Evolutionary conservation across 2,113 vertebrate genomes (phyloP), one percentile per base, ranked within the genome.

Genomic region (Burhinus bistriatus): DNA sequence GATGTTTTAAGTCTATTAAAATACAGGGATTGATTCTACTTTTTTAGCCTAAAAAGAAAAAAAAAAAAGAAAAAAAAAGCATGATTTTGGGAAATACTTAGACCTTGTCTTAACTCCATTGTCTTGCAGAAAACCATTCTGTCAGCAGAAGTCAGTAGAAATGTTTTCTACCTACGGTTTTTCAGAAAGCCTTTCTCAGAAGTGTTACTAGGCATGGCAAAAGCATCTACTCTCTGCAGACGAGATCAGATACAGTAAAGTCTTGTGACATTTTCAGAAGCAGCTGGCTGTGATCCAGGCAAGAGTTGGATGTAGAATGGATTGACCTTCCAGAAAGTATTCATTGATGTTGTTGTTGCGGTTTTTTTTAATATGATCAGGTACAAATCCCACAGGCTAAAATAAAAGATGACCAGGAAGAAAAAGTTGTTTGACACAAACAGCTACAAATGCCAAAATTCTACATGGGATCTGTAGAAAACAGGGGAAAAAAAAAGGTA

Each of bases 401-500:
- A 70, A 15, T 66, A 55, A 68, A 68, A 83, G 5, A 27, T 58
- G 10, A 52, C 13, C 3, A 78, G 42, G 61, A 83, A 68, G 23
- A 44, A 75, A 72, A 51, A 7, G 0, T 34, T 38, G 4, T 42
- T 55, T 55, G 32, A 26, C 9, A 51, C 36, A 11, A 38, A 27
- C 8, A 15, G 8, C 15, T 34, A 36, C 3, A 75, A 44, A 59
- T 18, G 7, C 2, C 1, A 7, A 77, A 73, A 29, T 66, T 72
- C 21, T 80, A 6, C 2, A 2, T 3, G 3, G 6, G 1, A 5
- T 81, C 7, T 78, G 3, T 23, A 49, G 16, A 77, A 82, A 55
- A 36, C 1, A 12, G 4, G 1, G 25, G 4, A 9, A 19, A 23
- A 70, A 22, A 34, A 3, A n/a, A 7, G 11, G 1, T 11, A 36